phyloP scores from a whole-genome alignment of 1,140 invertebrate genomes.

The Ctenoplectra terminalis region DNA sequence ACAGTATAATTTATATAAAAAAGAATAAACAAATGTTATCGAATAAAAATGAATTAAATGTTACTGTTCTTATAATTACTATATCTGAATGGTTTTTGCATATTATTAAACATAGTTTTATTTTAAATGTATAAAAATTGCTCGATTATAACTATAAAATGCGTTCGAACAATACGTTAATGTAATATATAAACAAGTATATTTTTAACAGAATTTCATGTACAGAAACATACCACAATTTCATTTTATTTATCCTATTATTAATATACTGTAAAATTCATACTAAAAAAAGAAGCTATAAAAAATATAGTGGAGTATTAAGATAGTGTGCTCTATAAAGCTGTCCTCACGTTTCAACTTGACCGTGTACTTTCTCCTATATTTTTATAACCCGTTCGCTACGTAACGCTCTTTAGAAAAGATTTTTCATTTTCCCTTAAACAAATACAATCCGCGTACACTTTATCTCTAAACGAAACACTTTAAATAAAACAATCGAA shows the following conservation, averaged over 20 bases:
- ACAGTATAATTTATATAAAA: background rate
- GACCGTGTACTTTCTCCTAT: slow-evolving; percentile 22
- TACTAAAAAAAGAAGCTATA: background rate
- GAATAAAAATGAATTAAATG: no score
- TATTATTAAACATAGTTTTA: no score
- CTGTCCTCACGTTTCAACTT: slow-evolving; percentile 19
- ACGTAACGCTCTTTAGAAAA: background rate
- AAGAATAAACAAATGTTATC: background rate
- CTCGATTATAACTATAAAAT: no score
- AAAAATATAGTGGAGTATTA: background rate
- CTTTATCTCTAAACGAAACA: background rate
- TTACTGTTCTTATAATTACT: no score
- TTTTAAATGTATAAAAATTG: no score
- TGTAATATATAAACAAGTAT: no score
- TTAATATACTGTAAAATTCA: background rate
- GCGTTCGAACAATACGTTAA: no score
- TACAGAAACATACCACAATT: no score
- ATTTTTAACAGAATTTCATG: no score
- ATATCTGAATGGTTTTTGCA: no score
- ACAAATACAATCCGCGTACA: background rate
- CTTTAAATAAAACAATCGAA: background rate
- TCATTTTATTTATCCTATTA: background rate
- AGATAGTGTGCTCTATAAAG: background rate
- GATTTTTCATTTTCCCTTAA: background rate
- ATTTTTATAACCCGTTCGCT: background rate